Percentiles rank a stretch among this genome's conserved stretches.
Evolutionary conservation across 2,888 invertebrate species (phyloP).

Genomic region (Cynaeus angustus): DNA sequence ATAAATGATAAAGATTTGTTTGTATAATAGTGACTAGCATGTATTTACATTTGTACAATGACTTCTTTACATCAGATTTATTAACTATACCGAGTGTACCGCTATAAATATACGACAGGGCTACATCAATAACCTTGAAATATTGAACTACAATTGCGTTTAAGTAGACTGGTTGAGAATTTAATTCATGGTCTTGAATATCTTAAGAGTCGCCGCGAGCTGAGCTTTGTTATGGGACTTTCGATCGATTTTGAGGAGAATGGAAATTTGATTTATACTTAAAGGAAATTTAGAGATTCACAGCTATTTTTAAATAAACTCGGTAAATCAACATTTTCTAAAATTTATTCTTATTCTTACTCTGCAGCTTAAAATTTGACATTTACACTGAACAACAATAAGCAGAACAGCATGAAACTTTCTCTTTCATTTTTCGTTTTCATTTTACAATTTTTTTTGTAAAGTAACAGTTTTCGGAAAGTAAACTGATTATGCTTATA

Average conservation of each 20-base stretch:
- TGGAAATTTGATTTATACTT: background rate
- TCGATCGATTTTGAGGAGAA: background rate
- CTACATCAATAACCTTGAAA: constrained; percentile 53
- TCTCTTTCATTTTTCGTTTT: too few relatives aligned
- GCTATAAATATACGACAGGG: constrained; percentile 54
- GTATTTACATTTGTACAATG: constrained; percentile 63
- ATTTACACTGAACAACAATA: too few relatives aligned
- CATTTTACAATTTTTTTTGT: too few relatives aligned
- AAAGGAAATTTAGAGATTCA: background rate
- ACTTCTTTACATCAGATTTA: constrained; percentile 62
- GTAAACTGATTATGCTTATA: too few relatives aligned
- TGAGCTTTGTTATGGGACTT: background rate
- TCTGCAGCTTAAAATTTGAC: too few relatives aligned
- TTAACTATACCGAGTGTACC: constrained; percentile 54
- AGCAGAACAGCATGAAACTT: too few relatives aligned
- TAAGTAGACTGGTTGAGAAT: constrained; percentile 50
- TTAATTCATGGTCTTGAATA: constrained; percentile 42
- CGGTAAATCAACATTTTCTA: too few relatives aligned
- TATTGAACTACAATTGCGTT: constrained; percentile 52
- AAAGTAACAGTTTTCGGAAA: too few relatives aligned
- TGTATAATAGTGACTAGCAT: constrained; percentile 58
- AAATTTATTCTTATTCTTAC: too few relatives aligned
- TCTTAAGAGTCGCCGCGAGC: constrained; percentile 7
- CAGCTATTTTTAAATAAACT: too few relatives aligned
- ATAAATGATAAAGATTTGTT: constrained; percentile 64